phyloP scores from a whole-genome alignment of 2,888 invertebrate species.

The Syrphus vitripennis region DNA sequence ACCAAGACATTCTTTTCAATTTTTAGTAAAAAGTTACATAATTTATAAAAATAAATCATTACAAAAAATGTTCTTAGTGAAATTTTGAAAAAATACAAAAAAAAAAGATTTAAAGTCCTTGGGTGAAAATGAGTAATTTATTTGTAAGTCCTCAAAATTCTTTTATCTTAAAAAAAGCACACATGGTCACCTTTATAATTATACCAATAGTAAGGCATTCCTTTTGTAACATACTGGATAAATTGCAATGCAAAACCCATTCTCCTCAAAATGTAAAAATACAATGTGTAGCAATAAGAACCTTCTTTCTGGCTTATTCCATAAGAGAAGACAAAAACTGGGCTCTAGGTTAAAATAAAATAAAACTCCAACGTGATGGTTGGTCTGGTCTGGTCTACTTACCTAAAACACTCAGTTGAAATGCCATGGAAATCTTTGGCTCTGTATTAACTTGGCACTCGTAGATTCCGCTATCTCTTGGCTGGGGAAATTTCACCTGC shows the following conservation, averaged over 20 bases:
- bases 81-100: too few relatives aligned
- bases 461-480: slow-evolving; percentile 88
- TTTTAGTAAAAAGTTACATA: too few relatives aligned
- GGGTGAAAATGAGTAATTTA: too few relatives aligned
- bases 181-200: neutral
- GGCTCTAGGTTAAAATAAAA: neutral
- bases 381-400: slow-evolving; percentile 80
- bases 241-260: neutral
- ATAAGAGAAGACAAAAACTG: neutral
- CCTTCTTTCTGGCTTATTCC: neutral
- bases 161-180: neutral
- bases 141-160: too few relatives aligned
- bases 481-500: slow-evolving; percentile 92
- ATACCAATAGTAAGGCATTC: neutral
- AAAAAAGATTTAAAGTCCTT: too few relatives aligned
- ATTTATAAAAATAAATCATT: too few relatives aligned
- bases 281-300: neutral
- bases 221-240: neutral
- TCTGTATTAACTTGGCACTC: slow-evolving; percentile 87
- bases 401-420: slow-evolving; percentile 93
- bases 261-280: neutral
- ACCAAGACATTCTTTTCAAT: too few relatives aligned
- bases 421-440: slow-evolving; percentile 93
- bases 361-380: neutral
- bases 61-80: too few relatives aligned